Evolutionary conservation across 2,797 vertebrate species (phyloP).

Genomic region (Peromyscus eremicus): DNA sequence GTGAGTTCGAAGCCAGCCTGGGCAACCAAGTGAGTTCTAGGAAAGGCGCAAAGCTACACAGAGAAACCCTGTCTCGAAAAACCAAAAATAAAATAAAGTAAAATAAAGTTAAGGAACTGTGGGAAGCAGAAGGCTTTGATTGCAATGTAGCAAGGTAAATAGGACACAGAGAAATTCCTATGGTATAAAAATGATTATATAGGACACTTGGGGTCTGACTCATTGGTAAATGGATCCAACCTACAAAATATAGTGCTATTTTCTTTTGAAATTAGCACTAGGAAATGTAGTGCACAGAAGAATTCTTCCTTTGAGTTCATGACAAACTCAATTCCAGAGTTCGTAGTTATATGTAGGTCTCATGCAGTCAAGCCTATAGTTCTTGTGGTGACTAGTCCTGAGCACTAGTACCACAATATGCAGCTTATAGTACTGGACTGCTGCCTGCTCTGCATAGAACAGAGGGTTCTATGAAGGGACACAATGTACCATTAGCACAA

Average conservation of each 20-base stretch:
- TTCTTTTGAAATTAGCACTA: constrained; percentile 43
- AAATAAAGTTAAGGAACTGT: background rate
- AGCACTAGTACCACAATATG: background rate
- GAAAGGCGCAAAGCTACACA: too few species aligned
- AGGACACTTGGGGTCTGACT: background rate
- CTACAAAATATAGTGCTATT: background rate
- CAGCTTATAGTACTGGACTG: background rate
- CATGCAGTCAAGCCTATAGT: background rate
- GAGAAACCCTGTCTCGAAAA: too few species aligned
- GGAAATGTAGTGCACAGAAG: constrained; percentile 1
- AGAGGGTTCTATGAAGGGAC: constrained; percentile 72
- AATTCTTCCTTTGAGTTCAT: background rate
- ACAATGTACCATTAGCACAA: constrained; percentile 80
- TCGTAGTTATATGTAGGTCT: background rate
- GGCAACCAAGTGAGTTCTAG: too few species aligned
- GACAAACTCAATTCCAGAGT: background rate
- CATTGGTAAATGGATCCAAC: background rate
- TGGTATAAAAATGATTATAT: background rate
- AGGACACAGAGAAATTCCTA: background rate
- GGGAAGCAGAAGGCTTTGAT: background rate
- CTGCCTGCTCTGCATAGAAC: constrained; percentile 40
- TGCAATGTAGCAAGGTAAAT: background rate
- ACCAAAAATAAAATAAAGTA: too few species aligned
- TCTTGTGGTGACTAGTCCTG: background rate
- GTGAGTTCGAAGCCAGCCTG: too few species aligned